A percentile compares a stretch with the other conserved stretches of the same genome.
phyloP scores from a whole-genome alignment of 2,113 vertebrate genomes.

The Antechinus flavipes region DNA sequence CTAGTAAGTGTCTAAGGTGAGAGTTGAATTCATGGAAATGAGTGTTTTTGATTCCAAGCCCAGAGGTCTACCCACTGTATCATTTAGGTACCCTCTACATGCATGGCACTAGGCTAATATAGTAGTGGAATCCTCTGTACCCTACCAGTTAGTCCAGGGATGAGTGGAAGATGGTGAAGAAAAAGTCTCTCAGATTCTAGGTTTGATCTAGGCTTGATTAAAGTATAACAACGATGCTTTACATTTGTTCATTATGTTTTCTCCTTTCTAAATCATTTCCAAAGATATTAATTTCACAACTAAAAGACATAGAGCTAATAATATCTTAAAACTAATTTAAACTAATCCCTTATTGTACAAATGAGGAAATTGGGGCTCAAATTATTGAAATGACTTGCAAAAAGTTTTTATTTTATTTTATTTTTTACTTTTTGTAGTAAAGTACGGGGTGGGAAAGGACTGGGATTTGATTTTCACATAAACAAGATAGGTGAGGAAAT shows the following conservation, averaged over 20 bases:
- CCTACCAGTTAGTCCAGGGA: not conserved
- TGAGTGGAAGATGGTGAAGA: not conserved
- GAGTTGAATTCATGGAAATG: not conserved
- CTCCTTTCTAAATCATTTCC: not conserved
- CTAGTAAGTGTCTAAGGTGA: not conserved
- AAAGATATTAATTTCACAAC: not conserved
- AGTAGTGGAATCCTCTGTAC: not conserved
- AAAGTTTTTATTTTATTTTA: not conserved
- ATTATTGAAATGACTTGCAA: not conserved
- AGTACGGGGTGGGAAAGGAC: not conserved
- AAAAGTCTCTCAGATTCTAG: not conserved
- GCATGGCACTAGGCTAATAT: not conserved
- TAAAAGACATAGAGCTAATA: not conserved
- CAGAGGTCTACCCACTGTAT: not conserved
- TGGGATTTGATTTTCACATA: not conserved
- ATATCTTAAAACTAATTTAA: not conserved
- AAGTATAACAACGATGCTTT: not conserved
- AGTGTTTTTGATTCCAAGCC: too few relatives aligned
- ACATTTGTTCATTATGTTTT: not conserved
- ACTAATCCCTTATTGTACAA: not conserved
- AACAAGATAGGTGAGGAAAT: not conserved
- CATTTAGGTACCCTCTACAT: not conserved
- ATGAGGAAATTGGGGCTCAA: not conserved
- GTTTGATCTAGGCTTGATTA: not conserved
- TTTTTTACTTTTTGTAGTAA: not conserved